Percentiles rank a stretch among this genome's conserved stretches.
These are phyloP conservation scores for Euura lappo DNA, from an alignment of 1,140 invertebrate species.

Conservation along the genomic window DNA sequence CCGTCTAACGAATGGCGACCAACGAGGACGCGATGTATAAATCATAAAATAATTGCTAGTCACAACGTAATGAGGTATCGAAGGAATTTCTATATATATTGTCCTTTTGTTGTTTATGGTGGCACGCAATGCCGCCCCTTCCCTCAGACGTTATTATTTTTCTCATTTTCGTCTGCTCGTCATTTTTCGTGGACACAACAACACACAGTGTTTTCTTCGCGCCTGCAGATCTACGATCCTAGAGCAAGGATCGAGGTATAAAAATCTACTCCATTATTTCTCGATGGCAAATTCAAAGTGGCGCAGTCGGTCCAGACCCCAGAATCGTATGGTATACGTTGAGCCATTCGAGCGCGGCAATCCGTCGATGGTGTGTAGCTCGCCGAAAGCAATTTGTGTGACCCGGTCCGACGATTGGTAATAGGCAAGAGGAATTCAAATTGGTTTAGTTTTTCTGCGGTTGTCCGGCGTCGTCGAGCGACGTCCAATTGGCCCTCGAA, in stretches of 20 bases:
- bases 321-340: too few relatives aligned
- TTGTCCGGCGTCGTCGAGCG: conserved; percentile 48
- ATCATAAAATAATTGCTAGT: conserved; percentile 5
- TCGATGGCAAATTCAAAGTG: too few relatives aligned
- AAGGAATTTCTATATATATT: background rate
- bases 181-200: background rate
- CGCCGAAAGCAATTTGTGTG: conserved; percentile 56
- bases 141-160: background rate
- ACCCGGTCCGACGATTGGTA: conserved; percentile 57
- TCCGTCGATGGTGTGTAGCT: conserved; percentile 11
- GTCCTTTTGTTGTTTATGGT: background rate
- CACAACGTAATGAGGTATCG: conserved; percentile 5
- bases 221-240: conserved; percentile 45
- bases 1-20: conserved; percentile 4
- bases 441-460: conserved; percentile 57
- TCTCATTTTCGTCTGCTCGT: background rate
- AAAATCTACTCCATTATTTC: background rate
- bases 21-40: background rate
- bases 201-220: conserved; percentile 37
- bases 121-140: background rate
- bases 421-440: conserved; percentile 56
- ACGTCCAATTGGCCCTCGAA: conserved; percentile 6
- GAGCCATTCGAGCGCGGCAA: background rate
- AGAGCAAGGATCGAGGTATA: conserved; percentile 7
- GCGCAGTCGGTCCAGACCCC: too few relatives aligned